phyloP scores from a whole-genome alignment of 2,797 vertebrate species.

The Craterocephalus amniculus region DNA sequence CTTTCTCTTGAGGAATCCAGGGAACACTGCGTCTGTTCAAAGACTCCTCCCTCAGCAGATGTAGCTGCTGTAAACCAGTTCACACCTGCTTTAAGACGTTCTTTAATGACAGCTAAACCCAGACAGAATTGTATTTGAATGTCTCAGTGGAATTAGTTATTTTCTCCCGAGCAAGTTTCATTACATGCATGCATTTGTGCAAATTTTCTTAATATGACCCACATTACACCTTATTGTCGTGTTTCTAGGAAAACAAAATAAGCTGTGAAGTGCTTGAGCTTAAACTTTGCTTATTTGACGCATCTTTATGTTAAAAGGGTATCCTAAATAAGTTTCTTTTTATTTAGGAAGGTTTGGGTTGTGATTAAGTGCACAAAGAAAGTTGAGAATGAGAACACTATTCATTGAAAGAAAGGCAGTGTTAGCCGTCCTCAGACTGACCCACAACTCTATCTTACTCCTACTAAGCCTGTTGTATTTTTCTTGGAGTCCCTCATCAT shows the following conservation, averaged over 20 bases:
- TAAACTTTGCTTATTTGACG: too few species aligned
- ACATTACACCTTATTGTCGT: not conserved
- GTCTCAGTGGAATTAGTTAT: not conserved
- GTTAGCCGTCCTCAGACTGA: slow-evolving; percentile 32
- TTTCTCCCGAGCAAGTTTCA: not conserved
- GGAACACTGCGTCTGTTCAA: not conserved
- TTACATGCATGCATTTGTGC: not conserved
- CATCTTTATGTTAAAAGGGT: too few species aligned
- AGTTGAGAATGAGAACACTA: not conserved
- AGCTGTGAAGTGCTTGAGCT: too few species aligned
- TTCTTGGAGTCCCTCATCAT: slow-evolving; percentile 51
- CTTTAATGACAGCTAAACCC: not conserved
- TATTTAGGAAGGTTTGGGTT: too few species aligned
- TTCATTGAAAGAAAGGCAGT: not conserved
- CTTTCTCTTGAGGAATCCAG: not conserved
- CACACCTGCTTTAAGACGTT: not conserved
- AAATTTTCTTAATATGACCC: not conserved
- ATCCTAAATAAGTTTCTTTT: too few species aligned
- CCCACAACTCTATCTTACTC: slow-evolving; percentile 11
- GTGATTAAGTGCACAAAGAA: not conserved
- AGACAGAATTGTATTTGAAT: not conserved
- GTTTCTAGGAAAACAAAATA: not conserved
- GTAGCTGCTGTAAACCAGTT: not conserved
- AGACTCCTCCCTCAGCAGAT: not conserved
- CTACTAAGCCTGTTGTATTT: slow-evolving; percentile 46